A percentile compares a stretch with the other conserved stretches of the same genome.
Evolutionary conservation across 2,888 invertebrate genomes (phyloP).

Genomic region (Elegia similella): DNA sequence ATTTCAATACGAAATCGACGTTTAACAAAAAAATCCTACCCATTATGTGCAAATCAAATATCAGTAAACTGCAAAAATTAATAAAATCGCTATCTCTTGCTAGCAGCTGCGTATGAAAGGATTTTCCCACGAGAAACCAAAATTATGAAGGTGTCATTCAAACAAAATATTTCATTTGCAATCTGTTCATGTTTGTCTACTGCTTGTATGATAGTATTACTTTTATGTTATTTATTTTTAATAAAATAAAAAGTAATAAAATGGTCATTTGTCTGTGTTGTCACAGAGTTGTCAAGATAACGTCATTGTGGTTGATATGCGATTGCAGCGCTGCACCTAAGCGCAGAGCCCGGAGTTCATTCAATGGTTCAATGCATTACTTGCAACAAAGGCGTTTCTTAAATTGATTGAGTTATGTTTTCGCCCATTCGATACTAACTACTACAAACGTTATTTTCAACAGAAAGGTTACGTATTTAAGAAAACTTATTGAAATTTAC

Average conservation of each 20-base stretch:
- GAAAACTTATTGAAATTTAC: too few relatives aligned
- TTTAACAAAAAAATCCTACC: background rate
- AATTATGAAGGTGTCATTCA: slow-evolving; percentile 15
- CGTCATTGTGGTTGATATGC: slow-evolving; percentile 19
- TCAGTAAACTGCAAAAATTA: slow-evolving; percentile 18
- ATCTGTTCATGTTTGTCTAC: slow-evolving; percentile 5
- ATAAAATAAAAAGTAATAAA: slow-evolving; percentile 16
- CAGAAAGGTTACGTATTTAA: too few relatives aligned
- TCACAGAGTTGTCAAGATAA: slow-evolving; percentile 27
- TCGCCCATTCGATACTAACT: too few relatives aligned
- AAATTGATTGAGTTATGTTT: too few relatives aligned
- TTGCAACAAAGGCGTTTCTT: too few relatives aligned
- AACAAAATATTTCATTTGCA: slow-evolving; percentile 18
- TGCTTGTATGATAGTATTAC: slow-evolving; percentile 1
- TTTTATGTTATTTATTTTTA: slow-evolving; percentile 9
- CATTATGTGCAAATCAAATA: background rate
- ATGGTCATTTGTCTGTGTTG: slow-evolving; percentile 17
- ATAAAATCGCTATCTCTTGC: slow-evolving; percentile 10
- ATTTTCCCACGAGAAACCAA: slow-evolving; percentile 15
- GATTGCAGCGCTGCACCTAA: background rate
- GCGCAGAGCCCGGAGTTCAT: too few relatives aligned
- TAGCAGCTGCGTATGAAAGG: slow-evolving; percentile 3
- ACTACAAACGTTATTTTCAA: too few relatives aligned
- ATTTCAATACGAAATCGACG: background rate
- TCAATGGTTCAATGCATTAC: too few relatives aligned